Evolutionary conservation across 1,140 invertebrate genomes (phyloP).

Genomic region (Mesaphorura yosii): DNA sequence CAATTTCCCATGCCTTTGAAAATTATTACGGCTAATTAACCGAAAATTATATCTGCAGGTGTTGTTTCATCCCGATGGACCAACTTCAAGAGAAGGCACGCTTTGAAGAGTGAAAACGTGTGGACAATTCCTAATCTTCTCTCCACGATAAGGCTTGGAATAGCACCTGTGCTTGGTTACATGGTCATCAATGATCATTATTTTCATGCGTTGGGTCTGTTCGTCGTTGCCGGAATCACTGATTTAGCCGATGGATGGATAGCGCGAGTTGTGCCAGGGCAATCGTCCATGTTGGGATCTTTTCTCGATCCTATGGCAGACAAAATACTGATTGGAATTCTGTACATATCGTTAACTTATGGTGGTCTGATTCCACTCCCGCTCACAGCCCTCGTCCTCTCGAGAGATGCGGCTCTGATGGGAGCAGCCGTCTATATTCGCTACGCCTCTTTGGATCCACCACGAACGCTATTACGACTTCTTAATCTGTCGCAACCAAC

Average conservation of each 20-base stretch:
- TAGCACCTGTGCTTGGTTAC: constrained; percentile 77
- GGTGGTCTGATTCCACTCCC: constrained; percentile 67
- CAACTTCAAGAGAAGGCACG: too few relatives aligned
- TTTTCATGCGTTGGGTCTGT: constrained; percentile 54
- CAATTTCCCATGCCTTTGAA: too few relatives aligned
- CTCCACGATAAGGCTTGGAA: constrained; percentile 65
- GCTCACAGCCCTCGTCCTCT: constrained; percentile 64
- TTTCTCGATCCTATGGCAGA: constrained; percentile 97
- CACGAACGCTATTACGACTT: constrained; percentile 58
- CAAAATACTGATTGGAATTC: constrained; percentile 78
- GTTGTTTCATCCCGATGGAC: too few relatives aligned
- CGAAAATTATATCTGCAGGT: too few relatives aligned
- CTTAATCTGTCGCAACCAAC: constrained; percentile 67
- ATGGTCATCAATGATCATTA: constrained; percentile 66
- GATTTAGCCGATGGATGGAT: constrained; percentile 94
- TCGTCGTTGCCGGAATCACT: constrained; percentile 65
- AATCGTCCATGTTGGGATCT: constrained; percentile 82
- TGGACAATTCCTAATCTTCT: constrained; percentile 86
- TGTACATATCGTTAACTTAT: constrained; percentile 77
- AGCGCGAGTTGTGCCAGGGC: constrained; percentile 77
- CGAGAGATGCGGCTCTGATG: constrained; percentile 70
- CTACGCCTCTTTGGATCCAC: constrained; percentile 75
- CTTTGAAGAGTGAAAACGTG: constrained; percentile 78
- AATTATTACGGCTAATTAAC: too few relatives aligned
- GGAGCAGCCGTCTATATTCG: constrained; percentile 72